A percentile compares a stretch with the other conserved stretches of the same genome.
Evolutionary conservation across 2,113 vertebrate genomes (phyloP).

Genomic region (Rostratula benghalensis): DNA sequence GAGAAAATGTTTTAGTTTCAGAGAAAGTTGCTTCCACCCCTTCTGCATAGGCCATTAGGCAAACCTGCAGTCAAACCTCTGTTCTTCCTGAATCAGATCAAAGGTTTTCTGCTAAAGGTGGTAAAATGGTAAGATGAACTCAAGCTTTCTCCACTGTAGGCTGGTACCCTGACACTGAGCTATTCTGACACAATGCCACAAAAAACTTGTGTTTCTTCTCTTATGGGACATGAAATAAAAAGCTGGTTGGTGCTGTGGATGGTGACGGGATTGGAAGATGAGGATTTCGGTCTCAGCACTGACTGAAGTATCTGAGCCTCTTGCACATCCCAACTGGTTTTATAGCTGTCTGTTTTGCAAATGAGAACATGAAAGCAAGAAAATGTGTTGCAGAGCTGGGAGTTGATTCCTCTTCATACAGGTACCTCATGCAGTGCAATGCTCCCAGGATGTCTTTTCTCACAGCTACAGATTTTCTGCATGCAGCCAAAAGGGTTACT

Average conservation of each 20-base stretch:
- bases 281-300: neutral
- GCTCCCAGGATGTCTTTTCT: neutral
- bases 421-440: neutral
- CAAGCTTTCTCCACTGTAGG: neutral
- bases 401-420: neutral
- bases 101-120: neutral
- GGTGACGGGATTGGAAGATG: neutral
- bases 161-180: neutral
- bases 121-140: neutral
- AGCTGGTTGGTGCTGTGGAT: rapidly evolving
- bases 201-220: neutral
- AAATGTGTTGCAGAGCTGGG: neutral
- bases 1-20: neutral
- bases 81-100: neutral
- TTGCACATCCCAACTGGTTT: neutral
- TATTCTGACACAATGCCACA: neutral
- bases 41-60: neutral
- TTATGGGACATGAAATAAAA: neutral
- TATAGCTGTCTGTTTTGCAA: neutral
- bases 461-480: neutral
- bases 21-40: neutral
- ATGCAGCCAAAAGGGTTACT: neutral
- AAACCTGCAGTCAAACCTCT: neutral
- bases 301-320: neutral
- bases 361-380: neutral